Conservation (phyloP, 2,888 invertebrate genomes). For the Parochlus steinenii region DNA sequence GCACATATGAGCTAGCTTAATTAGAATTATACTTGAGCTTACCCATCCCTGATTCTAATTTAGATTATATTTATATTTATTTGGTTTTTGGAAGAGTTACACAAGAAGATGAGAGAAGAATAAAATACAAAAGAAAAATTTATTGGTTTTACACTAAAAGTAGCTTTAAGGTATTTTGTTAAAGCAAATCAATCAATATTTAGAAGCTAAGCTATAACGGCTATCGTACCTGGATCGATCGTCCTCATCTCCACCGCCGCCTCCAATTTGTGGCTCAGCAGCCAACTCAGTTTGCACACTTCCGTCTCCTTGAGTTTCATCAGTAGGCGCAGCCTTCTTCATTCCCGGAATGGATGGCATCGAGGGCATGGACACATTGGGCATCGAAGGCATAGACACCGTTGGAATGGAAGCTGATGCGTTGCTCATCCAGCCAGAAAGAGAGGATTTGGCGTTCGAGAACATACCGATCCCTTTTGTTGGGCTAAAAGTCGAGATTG, state of each 20-base stretch:
- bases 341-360: constrained; percentile 47
- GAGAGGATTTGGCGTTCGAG: constrained; percentile 71
- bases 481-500: constrained; percentile 35
- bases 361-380: constrained; percentile 30
- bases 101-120: not conserved
- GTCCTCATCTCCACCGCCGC: constrained; percentile 5
- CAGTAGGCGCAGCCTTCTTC: constrained; percentile 44
- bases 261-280: constrained; percentile 1
- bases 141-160: not conserved
- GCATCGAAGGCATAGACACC: constrained; percentile 29
- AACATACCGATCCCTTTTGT: constrained; percentile 65
- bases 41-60: no score
- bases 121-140: not conserved
- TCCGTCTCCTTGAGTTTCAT: constrained; percentile 28
- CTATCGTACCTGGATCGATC: constrained; percentile 11
- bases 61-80: no score
- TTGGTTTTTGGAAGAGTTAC: no score
- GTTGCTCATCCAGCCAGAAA: constrained; percentile 70
- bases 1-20: no score
- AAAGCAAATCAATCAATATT: not conserved
- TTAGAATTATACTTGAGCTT: no score
- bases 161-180: not conserved
- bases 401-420: constrained; percentile 34
- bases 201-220: not conserved
- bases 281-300: constrained; percentile 27